Evolutionary conservation across 1,140 invertebrate species (phyloP), one percentile per base, ranked within the genome.

Genomic region (Listronotus bonariensis): DNA sequence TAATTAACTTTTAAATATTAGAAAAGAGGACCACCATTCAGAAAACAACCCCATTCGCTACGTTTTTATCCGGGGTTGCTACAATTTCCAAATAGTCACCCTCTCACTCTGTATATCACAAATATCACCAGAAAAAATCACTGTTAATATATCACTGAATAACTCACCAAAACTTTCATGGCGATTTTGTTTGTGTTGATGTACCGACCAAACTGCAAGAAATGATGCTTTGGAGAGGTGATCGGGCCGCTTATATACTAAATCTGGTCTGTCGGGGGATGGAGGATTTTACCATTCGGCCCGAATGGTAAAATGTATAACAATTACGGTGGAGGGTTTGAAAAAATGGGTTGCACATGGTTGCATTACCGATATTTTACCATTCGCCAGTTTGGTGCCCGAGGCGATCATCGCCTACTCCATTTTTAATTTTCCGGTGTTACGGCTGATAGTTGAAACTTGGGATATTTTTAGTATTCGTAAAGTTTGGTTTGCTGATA

Each of bases 101-200:
- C 34, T 12, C 11, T 36, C 34, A 36, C 34, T 36, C 3, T 9
- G 34, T 36, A 36, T 36, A 36, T 36, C 34, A 36, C 34, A 36
- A 26, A 36, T 36, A 36, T 36, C 34, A 36, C 34, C 34, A 3
- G 8, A 36, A 36, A 5, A 10, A 26, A 36, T 4, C 34, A 36
- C 34, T 36, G 34, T 36, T 42, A 42, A 46, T 18, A 15, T 5
- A 8, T 8, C 43, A 17, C 20, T 46, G 20, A 9, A 46, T 46
- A 46, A 65, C 63, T 65, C 63, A 65, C 63, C 63, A 65, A 59
- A 46, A 65, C 63, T n/a, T 65, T 65, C 63, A 65, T 65, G 63
- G 54, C 63, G 63, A 43, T 59, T 58, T 17, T 36, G 40, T 58
- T 46, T 58, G n/a, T 45, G 55, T 65, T 36, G 45, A 53, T 58